Percentiles rank a stretch among this genome's conserved stretches.
Evolutionary conservation across 2,888 invertebrate species (phyloP).

Genomic region (Capitulum mitella): DNA sequence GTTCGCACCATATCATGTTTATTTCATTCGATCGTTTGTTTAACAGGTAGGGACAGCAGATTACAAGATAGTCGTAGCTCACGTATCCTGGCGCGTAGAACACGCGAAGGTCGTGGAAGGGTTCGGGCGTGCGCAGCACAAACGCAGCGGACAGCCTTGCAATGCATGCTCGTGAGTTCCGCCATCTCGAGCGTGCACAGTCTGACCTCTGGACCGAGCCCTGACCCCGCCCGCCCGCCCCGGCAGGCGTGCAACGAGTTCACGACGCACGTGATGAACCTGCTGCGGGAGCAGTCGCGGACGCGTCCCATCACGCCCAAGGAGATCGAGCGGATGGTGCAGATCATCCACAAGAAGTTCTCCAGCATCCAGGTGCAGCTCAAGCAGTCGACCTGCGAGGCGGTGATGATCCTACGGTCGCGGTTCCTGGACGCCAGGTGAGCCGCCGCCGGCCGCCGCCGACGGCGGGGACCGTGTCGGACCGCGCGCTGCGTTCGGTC

Average conservation of each 20-base stretch:
- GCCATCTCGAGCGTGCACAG: too few relatives aligned
- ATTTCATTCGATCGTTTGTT: too few relatives aligned
- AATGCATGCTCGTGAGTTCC: too few relatives aligned
- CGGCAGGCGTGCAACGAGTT: conserved; percentile 95
- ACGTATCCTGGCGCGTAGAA: too few relatives aligned
- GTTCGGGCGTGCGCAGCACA: too few relatives aligned
- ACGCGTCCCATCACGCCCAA: conserved; percentile 95
- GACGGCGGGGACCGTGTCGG: neutral
- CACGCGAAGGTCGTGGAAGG: too few relatives aligned
- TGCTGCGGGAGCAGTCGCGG: conserved; percentile 90
- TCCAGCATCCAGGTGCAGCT: conserved; percentile 75
- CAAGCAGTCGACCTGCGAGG: conserved; percentile 56
- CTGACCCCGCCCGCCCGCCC: neutral
- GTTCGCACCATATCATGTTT: too few relatives aligned
- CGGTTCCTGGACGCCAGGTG: conserved; percentile 52
- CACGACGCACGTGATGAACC: conserved; percentile 99
- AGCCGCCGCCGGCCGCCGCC: conserved; percentile 25
- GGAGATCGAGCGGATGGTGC: conserved; percentile 98
- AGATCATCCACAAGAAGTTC: conserved; percentile 97
- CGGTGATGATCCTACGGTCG: conserved; percentile 55
- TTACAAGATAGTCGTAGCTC: too few relatives aligned
- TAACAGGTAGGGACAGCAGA: too few relatives aligned
- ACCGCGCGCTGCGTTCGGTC: too few relatives aligned
- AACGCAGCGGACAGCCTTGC: too few relatives aligned
- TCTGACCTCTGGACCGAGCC: too few relatives aligned